These are phyloP conservation scores for Anastrepha ludens DNA, from an alignment of 1,140 invertebrate genomes.

Conservation along the genomic window DNA sequence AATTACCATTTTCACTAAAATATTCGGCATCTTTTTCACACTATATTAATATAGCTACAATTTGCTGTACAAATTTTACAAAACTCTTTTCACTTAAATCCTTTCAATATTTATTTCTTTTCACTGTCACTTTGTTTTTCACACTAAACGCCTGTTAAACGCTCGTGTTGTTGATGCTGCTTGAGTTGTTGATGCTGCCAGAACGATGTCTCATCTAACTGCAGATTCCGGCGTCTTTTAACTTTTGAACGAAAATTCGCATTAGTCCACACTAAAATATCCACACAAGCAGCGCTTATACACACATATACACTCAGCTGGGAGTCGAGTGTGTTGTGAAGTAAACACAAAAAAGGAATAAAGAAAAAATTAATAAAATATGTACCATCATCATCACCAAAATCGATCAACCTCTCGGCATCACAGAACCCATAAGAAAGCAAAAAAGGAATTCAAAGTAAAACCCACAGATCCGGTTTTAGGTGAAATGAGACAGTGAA, in stretches of 20 bases:
- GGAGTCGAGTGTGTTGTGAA: not conserved
- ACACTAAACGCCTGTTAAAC: not conserved
- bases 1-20: conserved; percentile 33
- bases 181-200: conserved; percentile 45
- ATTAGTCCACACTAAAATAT: conserved; percentile 15
- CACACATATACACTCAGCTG: not conserved
- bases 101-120: not conserved
- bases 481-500: conserved; percentile 20
- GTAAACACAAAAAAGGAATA: not conserved
- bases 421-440: not conserved
- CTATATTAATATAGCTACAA: too few species aligned
- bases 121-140: not conserved
- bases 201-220: conserved; percentile 25
- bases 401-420: conserved; percentile 15
- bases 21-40: conserved; percentile 8
- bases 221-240: conserved; percentile 4
- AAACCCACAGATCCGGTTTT: conserved; percentile 41
- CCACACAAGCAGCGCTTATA: not conserved
- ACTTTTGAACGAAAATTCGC: conserved; percentile 38
- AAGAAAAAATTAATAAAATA: not conserved
- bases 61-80: not conserved
- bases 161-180: not conserved
- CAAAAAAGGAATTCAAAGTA: not conserved
- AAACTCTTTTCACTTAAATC: not conserved
- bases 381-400: not conserved